phyloP scores from a whole-genome alignment of 2,797 vertebrate genomes.

The Alfaro cultratus region DNA sequence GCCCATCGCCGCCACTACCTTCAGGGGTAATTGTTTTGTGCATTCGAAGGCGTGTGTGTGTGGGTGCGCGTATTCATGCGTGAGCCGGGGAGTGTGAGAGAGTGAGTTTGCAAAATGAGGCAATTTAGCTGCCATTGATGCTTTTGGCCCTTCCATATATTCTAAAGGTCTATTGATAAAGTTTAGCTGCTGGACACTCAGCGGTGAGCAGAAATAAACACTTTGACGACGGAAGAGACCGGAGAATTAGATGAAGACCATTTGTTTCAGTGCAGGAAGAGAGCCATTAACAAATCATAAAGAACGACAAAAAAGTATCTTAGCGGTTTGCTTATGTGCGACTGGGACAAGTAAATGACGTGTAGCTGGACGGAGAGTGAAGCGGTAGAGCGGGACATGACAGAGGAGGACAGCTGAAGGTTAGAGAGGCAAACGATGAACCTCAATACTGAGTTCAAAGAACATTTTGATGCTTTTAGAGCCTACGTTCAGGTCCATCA shows the following conservation, averaged over 20 bases:
- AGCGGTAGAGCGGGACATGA: neutral
- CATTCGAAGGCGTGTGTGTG: slow-evolving; percentile 15
- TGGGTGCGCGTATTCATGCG: slow-evolving; percentile 13
- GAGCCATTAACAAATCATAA: neutral
- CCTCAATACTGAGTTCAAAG: neutral
- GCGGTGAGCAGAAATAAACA: slow-evolving; percentile 18
- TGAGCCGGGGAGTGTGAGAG: neutral
- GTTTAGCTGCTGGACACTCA: slow-evolving; percentile 25
- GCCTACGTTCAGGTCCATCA: slow-evolving; percentile 48
- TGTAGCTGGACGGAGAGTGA: neutral
- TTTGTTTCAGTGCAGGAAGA: neutral
- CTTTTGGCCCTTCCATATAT: slow-evolving; percentile 14
- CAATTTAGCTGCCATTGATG: slow-evolving; percentile 35
- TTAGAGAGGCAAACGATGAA: neutral
- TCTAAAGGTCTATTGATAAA: slow-evolving; percentile 28
- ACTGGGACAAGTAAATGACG: neutral
- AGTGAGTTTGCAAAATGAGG: slow-evolving; percentile 24
- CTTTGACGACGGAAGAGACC: slow-evolving; percentile 9
- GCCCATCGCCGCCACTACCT: slow-evolving; percentile 38
- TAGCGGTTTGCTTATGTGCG: neutral
- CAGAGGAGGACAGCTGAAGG: neutral
- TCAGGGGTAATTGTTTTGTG: slow-evolving; percentile 52
- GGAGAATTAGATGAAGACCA: neutral
- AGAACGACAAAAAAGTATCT: neutral
- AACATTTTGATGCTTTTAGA: slow-evolving; percentile 61